Base-by-base conservation (phyloP, 2,113 vertebrate species). In the Lathamus discolor region DNA sequence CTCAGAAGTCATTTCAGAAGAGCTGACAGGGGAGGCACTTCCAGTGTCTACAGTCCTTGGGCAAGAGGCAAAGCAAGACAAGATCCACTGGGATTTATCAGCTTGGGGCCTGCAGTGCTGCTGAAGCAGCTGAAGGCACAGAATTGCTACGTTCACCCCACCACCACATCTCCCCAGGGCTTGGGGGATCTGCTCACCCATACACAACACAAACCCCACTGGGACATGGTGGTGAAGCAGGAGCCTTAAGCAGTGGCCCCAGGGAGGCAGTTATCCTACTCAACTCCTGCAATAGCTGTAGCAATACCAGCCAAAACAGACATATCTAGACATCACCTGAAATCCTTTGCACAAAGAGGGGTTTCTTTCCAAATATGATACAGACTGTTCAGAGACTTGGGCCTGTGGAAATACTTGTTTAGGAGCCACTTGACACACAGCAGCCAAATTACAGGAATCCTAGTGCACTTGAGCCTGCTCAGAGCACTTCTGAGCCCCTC, bases 391-490 rank as follows among this genome's bases (percentile, higher is more conserved):
- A 88, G n/a, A 49, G 48, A n/a, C 28, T n/a, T 37, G 31, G 22
- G 10, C 69, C 29, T 29, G 39, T 17, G 48, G 25, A 76, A 94
- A 49, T 90, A 72, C 23, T 95, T 82, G 29, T 81, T 92, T 63
- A 88, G 55, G 79, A 94, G 51, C 28, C 52, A 27, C n/a, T 39
- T 46, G 31, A 18, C 39, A 61, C 23, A 31, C 63, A 81, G 33
- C 39, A 77, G 87, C 39, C 54, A 55, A 29, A 33, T 41, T 59
- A 57, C 20, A 52, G 90, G 69, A 77, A 77, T 51, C 23, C 39
- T 44, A 48, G 20, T 7, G 46, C 31, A 69, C n/a, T 13, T 22
- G 19, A 83, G 62, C 48, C 24, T 67, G 17, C 54, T 46, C 52
- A 48, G 54, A 62, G 41, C 46, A 44, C 46, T 78, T 70, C 17